Conservation (phyloP, 2,888 invertebrate genomes). For the Campoplex capitator region DNA sequence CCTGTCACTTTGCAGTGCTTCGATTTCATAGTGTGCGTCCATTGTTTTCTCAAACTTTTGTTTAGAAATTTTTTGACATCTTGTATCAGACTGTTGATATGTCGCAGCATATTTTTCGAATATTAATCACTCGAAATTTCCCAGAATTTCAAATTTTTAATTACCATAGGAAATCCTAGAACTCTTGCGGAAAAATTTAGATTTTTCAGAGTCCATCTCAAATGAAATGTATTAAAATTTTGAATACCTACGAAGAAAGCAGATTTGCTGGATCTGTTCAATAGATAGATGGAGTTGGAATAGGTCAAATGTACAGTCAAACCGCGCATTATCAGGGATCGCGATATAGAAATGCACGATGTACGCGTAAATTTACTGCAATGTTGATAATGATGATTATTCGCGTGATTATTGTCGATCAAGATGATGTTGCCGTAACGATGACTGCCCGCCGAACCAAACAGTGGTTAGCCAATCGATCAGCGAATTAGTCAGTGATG, state of each 20-base stretch:
- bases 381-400: slow-evolving; percentile 62
- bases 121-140: neutral
- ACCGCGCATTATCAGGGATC: slow-evolving; percentile 27
- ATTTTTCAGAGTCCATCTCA: neutral
- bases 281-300: neutral
- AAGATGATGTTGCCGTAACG: slow-evolving; percentile 59
- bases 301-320: slow-evolving; percentile 24
- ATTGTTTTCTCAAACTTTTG: too few species aligned
- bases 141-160: neutral
- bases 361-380: slow-evolving; percentile 24
- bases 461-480: slow-evolving; percentile 66
- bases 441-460: slow-evolving; percentile 43
- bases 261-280: neutral
- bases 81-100: too few species aligned
- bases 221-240: neutral
- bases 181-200: neutral
- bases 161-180: neutral
- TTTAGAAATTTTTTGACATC: too few species aligned
- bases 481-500: slow-evolving; percentile 68
- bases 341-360: slow-evolving; percentile 31
- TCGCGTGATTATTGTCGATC: slow-evolving; percentile 65
- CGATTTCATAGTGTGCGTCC: neutral
- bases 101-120: too few species aligned
- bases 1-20: neutral
- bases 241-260: neutral